These are phyloP conservation scores for Plutella xylostella DNA, from an alignment of 2,888 invertebrate species.

Conservation along the genomic window DNA sequence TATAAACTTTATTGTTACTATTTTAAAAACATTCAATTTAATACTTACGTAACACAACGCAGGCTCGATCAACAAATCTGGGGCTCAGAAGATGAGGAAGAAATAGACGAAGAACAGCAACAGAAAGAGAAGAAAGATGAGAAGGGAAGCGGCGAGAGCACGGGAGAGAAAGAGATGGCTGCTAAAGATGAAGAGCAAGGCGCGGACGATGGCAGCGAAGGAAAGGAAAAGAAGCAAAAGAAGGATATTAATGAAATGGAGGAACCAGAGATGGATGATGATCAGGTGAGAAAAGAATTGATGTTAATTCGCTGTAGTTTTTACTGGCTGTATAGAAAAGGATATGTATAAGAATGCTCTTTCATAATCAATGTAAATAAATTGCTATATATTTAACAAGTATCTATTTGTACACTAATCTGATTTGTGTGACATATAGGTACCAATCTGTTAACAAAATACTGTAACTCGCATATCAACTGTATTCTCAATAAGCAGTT, in stretches of 20 bases:
- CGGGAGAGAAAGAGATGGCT: constrained; percentile 77
- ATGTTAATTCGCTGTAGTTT: too few species aligned
- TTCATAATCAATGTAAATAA: too few species aligned
- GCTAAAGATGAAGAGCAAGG: constrained; percentile 77
- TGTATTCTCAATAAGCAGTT: too few species aligned
- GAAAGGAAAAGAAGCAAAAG: constrained; percentile 66
- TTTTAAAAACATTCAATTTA: not conserved
- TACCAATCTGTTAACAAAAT: too few species aligned
- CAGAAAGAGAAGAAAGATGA: constrained; percentile 71
- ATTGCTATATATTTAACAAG: too few species aligned
- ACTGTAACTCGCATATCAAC: too few species aligned
- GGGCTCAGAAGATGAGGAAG: constrained; percentile 86
- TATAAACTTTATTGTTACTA: too few species aligned
- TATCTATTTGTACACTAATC: too few species aligned
- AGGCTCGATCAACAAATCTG: constrained; percentile 82
- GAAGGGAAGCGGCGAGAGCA: constrained; percentile 71
- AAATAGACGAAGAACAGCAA: constrained; percentile 65
- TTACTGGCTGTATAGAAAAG: too few species aligned
- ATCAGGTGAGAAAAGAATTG: constrained; percentile 69
- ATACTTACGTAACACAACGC: too few species aligned
- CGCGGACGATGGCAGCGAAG: constrained; percentile 64
- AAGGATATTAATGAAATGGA: constrained; percentile 86
- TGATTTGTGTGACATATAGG: too few species aligned
- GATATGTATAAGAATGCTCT: too few species aligned
- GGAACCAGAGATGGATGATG: constrained; percentile 83